These are phyloP conservation scores for Cisticola juncidis DNA, from an alignment of 2,113 vertebrate species.

Conservation along the genomic window DNA sequence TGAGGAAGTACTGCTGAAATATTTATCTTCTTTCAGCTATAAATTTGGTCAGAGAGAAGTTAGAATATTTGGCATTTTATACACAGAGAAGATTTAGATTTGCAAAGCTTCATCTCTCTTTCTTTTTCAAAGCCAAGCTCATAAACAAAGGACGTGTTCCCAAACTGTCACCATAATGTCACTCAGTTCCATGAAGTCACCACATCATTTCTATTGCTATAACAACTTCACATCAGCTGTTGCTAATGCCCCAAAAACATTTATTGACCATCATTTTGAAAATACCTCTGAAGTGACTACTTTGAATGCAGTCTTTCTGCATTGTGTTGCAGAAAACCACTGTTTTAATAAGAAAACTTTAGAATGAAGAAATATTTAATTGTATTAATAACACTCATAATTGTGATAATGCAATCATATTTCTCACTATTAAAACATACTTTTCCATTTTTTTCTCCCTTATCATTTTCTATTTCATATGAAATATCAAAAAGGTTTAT, in stretches of 20 bases:
- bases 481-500: background rate
- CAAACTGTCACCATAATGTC: background rate
- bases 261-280: background rate
- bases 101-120: background rate
- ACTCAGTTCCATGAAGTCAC: background rate
- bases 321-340: background rate
- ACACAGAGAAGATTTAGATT: background rate
- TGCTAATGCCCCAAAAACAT: background rate
- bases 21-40: constrained; percentile 4
- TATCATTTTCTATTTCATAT: background rate
- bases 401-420: background rate
- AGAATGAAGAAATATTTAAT: background rate
- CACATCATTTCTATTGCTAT: background rate
- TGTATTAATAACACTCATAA: background rate
- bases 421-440: background rate
- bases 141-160: background rate
- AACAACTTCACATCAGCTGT: background rate
- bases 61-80: background rate
- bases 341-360: background rate
- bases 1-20: background rate
- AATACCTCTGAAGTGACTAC: background rate
- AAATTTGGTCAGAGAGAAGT: background rate
- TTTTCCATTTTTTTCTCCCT: background rate
- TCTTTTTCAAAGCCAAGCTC: constrained; percentile 6
- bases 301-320: background rate